phyloP scores from a whole-genome alignment of 2,113 vertebrate genomes.

The Cyprinodon tularosa region DNA sequence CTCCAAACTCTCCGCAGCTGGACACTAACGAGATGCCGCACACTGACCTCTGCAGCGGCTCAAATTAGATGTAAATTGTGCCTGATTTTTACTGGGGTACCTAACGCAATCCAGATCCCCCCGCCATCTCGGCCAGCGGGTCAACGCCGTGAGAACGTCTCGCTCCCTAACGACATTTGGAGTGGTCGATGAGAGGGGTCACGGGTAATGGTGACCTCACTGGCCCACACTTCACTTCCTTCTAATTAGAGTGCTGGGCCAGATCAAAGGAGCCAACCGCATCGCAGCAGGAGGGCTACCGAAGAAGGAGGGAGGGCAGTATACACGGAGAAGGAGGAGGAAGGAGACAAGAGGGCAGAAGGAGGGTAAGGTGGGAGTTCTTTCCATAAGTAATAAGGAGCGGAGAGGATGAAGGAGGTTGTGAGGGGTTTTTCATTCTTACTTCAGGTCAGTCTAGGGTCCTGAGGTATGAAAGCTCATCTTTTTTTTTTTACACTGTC shows the following conservation, averaged over 20 bases:
- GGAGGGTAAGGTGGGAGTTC: slow-evolving; percentile 41
- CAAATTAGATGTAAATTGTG: slow-evolving; percentile 81
- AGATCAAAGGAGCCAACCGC: slow-evolving; percentile 90
- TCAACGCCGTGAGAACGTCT: slow-evolving; percentile 87
- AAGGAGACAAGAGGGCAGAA: slow-evolving; percentile 33
- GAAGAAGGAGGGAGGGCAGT: slow-evolving; percentile 80
- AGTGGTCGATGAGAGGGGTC: slow-evolving; percentile 89
- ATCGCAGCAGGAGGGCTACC: slow-evolving; percentile 90
- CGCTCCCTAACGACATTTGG: slow-evolving; percentile 86
- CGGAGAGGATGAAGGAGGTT: slow-evolving; percentile 43
- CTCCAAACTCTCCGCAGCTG: slow-evolving; percentile 43
- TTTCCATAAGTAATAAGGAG: slow-evolving; percentile 71
- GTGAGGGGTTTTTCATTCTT: slow-evolving; percentile 56
- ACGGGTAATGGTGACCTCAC: slow-evolving; percentile 89
- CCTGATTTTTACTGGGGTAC: slow-evolving; percentile 75
- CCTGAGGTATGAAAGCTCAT: slow-evolving; percentile 47
- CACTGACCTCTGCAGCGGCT: slow-evolving; percentile 68
- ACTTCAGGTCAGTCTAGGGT: slow-evolving; percentile 64
- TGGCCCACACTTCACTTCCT: slow-evolving; percentile 97
- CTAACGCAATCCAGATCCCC: slow-evolving; percentile 87
- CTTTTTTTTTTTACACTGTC: slow-evolving; percentile 24
- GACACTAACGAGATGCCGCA: slow-evolving; percentile 74
- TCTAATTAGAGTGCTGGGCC: slow-evolving; percentile 93
- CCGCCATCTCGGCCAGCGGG: slow-evolving; percentile 55
- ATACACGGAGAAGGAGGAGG: slow-evolving; percentile 59